These are phyloP conservation scores for Coracias cyanogaster DNA, from an alignment of 2,797 vertebrate species.

Conservation along the genomic window DNA sequence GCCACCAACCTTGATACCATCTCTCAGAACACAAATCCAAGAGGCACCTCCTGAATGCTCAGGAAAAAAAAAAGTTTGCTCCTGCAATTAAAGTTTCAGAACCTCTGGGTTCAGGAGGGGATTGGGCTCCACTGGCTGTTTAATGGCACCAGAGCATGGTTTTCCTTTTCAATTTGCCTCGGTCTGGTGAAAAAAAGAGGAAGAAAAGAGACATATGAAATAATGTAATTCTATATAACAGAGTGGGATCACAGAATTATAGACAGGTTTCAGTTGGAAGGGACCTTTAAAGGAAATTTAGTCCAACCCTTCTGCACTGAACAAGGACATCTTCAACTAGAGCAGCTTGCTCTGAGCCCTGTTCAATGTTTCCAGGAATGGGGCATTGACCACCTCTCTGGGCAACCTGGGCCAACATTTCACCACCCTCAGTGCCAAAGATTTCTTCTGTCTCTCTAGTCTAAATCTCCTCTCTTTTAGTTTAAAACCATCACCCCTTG, in stretches of 20 bases:
- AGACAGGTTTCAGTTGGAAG: not conserved
- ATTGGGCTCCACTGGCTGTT: fast-evolving
- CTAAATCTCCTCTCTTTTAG: not conserved
- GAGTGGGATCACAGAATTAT: not conserved
- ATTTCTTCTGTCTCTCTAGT: not conserved
- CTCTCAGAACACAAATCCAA: not conserved
- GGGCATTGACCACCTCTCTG: not conserved
- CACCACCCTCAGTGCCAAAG: not conserved
- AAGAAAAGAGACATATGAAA: not conserved
- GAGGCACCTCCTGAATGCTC: not conserved
- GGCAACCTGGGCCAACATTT: not conserved
- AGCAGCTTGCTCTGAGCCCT: not conserved
- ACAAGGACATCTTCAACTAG: not conserved
- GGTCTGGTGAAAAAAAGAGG: not conserved
- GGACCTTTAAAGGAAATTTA: not conserved
- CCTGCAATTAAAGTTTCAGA: not conserved
- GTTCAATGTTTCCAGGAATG: not conserved
- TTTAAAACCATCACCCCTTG: not conserved
- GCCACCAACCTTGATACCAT: not conserved
- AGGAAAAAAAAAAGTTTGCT: not conserved
- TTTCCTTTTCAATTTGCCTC: not conserved
- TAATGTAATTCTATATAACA: fast-evolving
- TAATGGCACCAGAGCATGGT: not conserved
- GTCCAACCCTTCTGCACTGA: not conserved
- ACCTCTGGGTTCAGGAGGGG: not conserved